These are phyloP conservation scores for Pyrgus malvae DNA, from an alignment of 2,888 invertebrate genomes.

Conservation along the genomic window DNA sequence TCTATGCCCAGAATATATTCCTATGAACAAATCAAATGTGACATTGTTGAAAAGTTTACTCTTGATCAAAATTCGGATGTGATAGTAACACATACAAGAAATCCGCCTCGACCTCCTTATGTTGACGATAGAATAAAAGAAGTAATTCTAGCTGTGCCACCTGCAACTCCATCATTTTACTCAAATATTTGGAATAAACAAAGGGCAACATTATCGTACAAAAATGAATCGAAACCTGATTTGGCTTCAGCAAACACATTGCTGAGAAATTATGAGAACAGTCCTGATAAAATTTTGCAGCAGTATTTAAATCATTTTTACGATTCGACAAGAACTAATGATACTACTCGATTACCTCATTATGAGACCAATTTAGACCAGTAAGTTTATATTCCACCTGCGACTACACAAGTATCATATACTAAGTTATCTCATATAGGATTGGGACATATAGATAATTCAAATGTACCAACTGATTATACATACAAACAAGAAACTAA, in stretches of 20 bases:
- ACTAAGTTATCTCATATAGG: neutral
- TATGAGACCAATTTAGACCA: no score
- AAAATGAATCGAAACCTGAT: no score
- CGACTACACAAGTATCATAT: neutral
- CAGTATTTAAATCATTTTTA: no score
- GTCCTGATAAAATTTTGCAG: no score
- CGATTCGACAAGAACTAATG: no score
- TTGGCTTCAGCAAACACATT: no score
- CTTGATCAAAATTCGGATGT: constrained; percentile 39
- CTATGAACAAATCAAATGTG: constrained; percentile 42
- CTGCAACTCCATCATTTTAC: neutral
- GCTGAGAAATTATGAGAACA: no score
- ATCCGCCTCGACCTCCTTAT: neutral
- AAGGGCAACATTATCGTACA: no score
- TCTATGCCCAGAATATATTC: constrained; percentile 40
- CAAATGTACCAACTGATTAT: constrained; percentile 2
- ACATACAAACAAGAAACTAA: constrained; percentile 4
- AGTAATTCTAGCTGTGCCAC: neutral
- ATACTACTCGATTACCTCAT: no score
- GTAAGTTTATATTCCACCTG: neutral
- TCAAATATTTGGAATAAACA: no score
- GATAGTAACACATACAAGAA: constrained; percentile 36
- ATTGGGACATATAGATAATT: neutral
- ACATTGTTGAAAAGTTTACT: constrained; percentile 39
- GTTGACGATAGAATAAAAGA: constrained; percentile 10